phyloP scores from a whole-genome alignment of 2,113 vertebrate genomes.

The Myotis brandtii region DNA sequence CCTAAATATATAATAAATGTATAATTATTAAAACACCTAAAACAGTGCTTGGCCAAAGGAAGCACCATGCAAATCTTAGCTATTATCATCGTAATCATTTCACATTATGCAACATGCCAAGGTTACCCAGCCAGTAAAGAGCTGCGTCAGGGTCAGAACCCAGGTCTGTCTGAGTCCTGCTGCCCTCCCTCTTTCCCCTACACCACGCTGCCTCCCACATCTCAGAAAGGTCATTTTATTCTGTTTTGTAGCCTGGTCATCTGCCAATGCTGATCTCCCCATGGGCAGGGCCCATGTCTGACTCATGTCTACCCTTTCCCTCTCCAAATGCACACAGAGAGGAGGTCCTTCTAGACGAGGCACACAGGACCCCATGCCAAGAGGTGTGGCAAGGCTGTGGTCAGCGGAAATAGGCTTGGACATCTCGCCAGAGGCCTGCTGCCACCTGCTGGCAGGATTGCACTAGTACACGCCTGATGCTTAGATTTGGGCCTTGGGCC shows the following conservation, averaged over 20 bases:
- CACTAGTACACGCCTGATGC: not conserved
- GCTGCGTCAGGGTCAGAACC: not conserved
- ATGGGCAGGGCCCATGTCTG: not conserved
- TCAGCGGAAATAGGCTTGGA: not conserved
- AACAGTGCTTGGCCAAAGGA: not conserved
- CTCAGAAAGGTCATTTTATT: not conserved
- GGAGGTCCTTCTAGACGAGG: not conserved
- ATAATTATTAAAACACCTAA: not conserved
- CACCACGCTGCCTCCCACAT: not conserved
- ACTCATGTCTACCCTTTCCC: conserved; percentile 32
- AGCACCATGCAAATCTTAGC: not conserved
- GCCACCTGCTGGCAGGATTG: conserved; percentile 69
- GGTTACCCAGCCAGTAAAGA: not conserved
- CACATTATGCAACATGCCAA: not conserved
- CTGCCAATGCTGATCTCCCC: not conserved
- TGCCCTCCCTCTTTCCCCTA: not conserved
- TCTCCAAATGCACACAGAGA: not conserved
- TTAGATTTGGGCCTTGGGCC: not conserved
- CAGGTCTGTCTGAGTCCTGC: not conserved
- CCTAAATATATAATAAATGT: not conserved
- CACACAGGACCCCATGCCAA: not conserved
- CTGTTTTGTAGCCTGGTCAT: not conserved
- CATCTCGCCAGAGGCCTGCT: not conserved
- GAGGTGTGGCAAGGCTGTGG: not conserved
- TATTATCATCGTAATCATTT: fast-evolving